Conservation (phyloP, 2,888 invertebrate genomes). For the Aphelenchoides bicaudatus region DNA sequence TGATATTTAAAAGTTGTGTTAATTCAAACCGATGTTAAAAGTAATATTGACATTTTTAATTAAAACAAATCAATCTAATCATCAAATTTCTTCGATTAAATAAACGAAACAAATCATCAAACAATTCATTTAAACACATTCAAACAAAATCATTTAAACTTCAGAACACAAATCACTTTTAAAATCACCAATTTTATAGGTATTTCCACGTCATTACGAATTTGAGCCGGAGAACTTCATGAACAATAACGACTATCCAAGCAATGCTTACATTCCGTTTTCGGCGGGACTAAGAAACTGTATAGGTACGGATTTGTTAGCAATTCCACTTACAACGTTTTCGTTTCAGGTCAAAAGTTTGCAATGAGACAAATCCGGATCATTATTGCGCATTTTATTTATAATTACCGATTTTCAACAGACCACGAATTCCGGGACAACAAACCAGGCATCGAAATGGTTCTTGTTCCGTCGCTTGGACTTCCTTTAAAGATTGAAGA, state of each 20-base stretch:
- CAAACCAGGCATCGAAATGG: slow-evolving; percentile 4
- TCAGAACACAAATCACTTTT: no score
- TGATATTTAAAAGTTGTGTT: no score
- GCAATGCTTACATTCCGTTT: slow-evolving; percentile 17
- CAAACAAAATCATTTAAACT: no score
- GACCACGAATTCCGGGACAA: slow-evolving; percentile 15
- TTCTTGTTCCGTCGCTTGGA: slow-evolving; percentile 8
- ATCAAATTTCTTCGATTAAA: no score
- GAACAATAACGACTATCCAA: background rate
- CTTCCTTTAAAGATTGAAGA: slow-evolving; percentile 4
- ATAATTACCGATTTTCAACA: slow-evolving; percentile 9
- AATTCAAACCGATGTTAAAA: no score
- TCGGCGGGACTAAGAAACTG: slow-evolving; percentile 17
- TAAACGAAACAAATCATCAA: no score
- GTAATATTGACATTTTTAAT: no score
- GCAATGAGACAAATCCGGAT: slow-evolving; percentile 3
- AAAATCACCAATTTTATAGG: no score
- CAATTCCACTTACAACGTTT: no score
- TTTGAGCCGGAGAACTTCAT: slow-evolving; percentile 19
- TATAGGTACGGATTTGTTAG: slow-evolving; percentile 15
- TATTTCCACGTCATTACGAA: slow-evolving; percentile 10
- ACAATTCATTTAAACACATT: no score
- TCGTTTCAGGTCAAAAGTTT: slow-evolving; percentile 19
- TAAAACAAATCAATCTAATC: no score
- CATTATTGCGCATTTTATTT: slow-evolving; percentile 8